A percentile compares a stretch with the other conserved stretches of the same genome.
phyloP scores from a whole-genome alignment of 1,140 invertebrate species.

The Apis laboriosa region DNA sequence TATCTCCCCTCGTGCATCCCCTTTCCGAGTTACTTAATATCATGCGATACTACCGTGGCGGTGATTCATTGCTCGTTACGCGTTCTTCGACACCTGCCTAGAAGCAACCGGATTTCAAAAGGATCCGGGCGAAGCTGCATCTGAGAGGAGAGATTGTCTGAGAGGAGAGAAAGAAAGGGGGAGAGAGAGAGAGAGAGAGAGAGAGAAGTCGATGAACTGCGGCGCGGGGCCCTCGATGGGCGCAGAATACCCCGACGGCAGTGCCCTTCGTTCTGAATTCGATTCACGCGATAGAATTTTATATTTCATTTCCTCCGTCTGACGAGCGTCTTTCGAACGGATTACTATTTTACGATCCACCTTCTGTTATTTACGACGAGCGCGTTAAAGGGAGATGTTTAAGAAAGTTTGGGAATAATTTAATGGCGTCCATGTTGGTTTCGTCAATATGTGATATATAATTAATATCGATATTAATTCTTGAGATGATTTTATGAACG shows the following conservation, averaged over 20 bases:
- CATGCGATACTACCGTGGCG: slow-evolving; percentile 33
- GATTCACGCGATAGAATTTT: slow-evolving; percentile 32
- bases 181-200: neutral
- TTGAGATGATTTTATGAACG: no score
- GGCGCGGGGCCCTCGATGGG: neutral
- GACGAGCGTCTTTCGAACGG: slow-evolving; percentile 2
- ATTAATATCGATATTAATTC: no score
- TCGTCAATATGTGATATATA: no score
- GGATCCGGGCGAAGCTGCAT: neutral
- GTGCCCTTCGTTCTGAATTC: slow-evolving; percentile 7
- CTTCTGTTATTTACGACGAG: neutral
- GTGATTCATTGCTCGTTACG: slow-evolving; percentile 56
- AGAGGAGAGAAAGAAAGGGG: neutral
- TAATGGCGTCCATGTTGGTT: no score
- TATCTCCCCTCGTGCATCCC: slow-evolving; percentile 43
- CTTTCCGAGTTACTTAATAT: slow-evolving; percentile 49
- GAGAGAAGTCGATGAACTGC: slow-evolving; percentile 29
- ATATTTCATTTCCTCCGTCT: slow-evolving; percentile 31
- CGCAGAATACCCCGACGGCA: neutral
- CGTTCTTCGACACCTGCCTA: slow-evolving; percentile 35
- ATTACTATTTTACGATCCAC: neutral
- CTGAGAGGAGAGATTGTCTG: neutral
- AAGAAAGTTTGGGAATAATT: no score
- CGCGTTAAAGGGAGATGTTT: neutral
- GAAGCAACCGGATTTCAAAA: slow-evolving; percentile 28